A percentile compares a stretch with the other conserved stretches of the same genome.
These are phyloP conservation scores for Drepana falcataria DNA, from an alignment of 2,888 invertebrate genomes.

Conservation along the genomic window DNA sequence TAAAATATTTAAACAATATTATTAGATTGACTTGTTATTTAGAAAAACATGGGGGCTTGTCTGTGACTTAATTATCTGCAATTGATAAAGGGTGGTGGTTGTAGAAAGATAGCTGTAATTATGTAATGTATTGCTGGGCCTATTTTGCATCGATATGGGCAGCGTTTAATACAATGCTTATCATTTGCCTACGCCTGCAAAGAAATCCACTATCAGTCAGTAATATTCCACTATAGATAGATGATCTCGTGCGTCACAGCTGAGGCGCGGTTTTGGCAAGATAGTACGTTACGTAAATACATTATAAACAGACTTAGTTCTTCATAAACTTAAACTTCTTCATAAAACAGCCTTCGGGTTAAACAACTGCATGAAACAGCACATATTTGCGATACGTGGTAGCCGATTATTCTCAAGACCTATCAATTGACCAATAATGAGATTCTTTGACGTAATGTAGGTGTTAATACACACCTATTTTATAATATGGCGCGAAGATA, in stretches of 20 bases:
- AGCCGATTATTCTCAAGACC: too few relatives aligned
- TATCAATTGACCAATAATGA: too few relatives aligned
- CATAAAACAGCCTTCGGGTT: too few relatives aligned
- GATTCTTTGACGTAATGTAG: too few relatives aligned
- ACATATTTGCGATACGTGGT: too few relatives aligned
- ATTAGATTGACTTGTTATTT: not conserved
- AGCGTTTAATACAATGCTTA: not conserved
- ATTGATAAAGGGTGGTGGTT: not conserved
- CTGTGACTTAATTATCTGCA: constrained; percentile 9
- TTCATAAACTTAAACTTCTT: too few relatives aligned
- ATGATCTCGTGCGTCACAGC: not conserved
- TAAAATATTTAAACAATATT: not conserved
- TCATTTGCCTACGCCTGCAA: not conserved
- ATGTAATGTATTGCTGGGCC: not conserved
- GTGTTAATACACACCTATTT: too few relatives aligned
- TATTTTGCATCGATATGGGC: too few relatives aligned
- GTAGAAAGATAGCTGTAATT: not conserved
- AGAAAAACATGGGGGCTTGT: constrained; percentile 12
- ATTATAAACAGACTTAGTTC: too few relatives aligned
- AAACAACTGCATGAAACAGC: too few relatives aligned
- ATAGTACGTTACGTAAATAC: not conserved
- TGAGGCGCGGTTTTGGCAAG: not conserved
- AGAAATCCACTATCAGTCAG: not conserved
- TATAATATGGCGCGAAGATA: too few relatives aligned
- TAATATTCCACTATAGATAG: constrained; percentile 1